Evolutionary conservation across 2,888 invertebrate genomes (phyloP), one percentile per base, ranked within the genome.

Genomic region (Ophonus ardosiacus): DNA sequence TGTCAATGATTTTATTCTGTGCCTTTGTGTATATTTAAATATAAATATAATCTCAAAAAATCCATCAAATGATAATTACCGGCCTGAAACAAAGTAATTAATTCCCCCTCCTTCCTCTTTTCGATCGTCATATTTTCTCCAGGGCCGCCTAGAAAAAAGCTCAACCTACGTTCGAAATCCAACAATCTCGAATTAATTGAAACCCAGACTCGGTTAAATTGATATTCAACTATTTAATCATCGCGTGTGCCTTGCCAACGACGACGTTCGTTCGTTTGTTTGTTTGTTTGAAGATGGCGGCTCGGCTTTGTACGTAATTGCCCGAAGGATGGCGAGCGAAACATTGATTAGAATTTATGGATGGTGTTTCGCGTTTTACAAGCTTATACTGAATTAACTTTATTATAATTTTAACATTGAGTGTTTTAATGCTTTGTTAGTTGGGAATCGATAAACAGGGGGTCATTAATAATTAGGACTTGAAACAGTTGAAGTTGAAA

Each of bases 141-240:
- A 65, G 15, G 18, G 59, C 68, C 68, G 31, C 15, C 40, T 68
- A 68, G 68, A 68, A 40, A 68, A 63, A 63, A 71, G 40, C 71
- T 18, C 40, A 40, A 10, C 71, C 71, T 43, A 74, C 71, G 43
- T 74, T 15, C 15, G 13, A 68, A 74, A 17, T 68, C 38, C 68
- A 68, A 43, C 43, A 74, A 18, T 74, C 71, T 74, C 43, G 40
- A 74, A 74, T 74, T 43, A 74, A 74, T 74, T 74, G 71, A 74
- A 74, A 43, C 43, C 40, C 71, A 43, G 71, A 40, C 43, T 18
- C 51, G 43, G 84, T 84, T 84, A 84, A 84, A 84, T 84, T 84
- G 84, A 84, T 84, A 84, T 84, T 84, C 84, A 84, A 84, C 84
- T 84, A 78, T 84, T 84, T 84, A 84, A 84, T 84, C 84, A 84